Base-by-base conservation (phyloP, 2,113 vertebrate genomes). In the Cyanistes caeruleus region DNA sequence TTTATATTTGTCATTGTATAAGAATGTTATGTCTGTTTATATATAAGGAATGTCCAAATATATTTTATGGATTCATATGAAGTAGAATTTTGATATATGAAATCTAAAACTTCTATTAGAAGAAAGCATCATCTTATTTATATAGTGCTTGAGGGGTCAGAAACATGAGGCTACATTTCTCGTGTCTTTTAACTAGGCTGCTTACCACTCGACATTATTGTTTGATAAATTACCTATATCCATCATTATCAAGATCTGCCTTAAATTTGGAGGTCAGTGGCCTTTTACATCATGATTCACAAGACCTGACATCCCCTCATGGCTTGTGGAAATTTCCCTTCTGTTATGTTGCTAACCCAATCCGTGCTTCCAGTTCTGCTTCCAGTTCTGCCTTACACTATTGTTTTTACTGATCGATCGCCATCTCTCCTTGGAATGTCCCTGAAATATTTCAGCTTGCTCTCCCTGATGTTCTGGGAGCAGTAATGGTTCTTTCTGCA, bases 361-460 rank as follows among this genome's bases (percentile, higher is more conserved):
- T 68, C 52, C 19, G 1, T 20, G 49, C 76, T 87, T 90, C 48
- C 90, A 92, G 70, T 93, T 94, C 84, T 88, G 59, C 82, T 74
- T 86, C 72, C 79, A 24, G 67, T 52, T 86, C 69, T 84, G 59
- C 56, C 76, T 94, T 33, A 31, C 68, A 5, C 35, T 86, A 77
- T 84, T 92, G 68, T 96, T 96, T 93, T 90, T 78, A 48, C 88
- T 90, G 95, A 96, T 96, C 56, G 56, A 96, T 96, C 93, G 89
- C 93, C 88, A 64, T 72, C 79, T 97, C 93, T 95, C 96, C 96
- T 97, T 96, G 92, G 51, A 92, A 60, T 13, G 92, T 92, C 95
- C 95, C 83, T 95, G 96, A 95, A 93, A 96, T 94, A 94, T 94
- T 96, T 96, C 95, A 89, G 60, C 83, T 95, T 94, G 39, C 39